These are phyloP conservation scores for Argyresthia albistria DNA, from an alignment of 2,888 invertebrate species.

Conservation along the genomic window DNA sequence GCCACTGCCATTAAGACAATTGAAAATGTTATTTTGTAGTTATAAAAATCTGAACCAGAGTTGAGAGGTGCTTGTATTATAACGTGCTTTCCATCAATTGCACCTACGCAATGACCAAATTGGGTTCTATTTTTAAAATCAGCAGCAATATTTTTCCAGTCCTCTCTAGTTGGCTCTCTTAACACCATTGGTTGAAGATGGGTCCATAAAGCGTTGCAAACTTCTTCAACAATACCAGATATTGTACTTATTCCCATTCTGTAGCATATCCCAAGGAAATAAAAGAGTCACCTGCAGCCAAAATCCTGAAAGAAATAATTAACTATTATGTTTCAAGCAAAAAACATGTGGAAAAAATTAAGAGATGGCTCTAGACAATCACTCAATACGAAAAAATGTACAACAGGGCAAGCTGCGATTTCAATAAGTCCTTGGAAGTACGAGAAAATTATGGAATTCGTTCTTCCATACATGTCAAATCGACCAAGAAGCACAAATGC, in stretches of 20 bases:
- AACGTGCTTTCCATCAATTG: slow-evolving; percentile 9
- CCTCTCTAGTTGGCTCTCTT: slow-evolving; percentile 4
- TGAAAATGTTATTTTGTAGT: slow-evolving; percentile 13
- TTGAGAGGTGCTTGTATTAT: slow-evolving; percentile 9
- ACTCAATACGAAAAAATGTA: slow-evolving; percentile 12
- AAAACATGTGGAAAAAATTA: slow-evolving; percentile 14
- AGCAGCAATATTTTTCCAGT: slow-evolving; percentile 1
- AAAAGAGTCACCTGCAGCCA: slow-evolving; percentile 12
- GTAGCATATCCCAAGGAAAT: slow-evolving; percentile 6
- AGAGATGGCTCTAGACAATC: slow-evolving; percentile 18
- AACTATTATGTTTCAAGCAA: slow-evolving; percentile 13
- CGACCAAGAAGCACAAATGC: slow-evolving; percentile 1
- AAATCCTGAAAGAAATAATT: slow-evolving; percentile 10
- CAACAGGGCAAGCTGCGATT: slow-evolving; percentile 11
- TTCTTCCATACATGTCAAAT: slow-evolving; percentile 11
- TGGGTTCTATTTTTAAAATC: not conserved
- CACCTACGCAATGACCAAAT: slow-evolving; percentile 10
- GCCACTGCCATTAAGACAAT: slow-evolving; percentile 13
- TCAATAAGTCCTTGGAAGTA: slow-evolving; percentile 14
- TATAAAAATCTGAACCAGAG: slow-evolving; percentile 13
- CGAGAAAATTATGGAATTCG: slow-evolving; percentile 14
- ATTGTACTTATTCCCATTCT: slow-evolving; percentile 14
- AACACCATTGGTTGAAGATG: slow-evolving; percentile 10
- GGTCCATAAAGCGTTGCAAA: slow-evolving; percentile 13
- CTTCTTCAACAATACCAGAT: slow-evolving; percentile 9